Conservation (phyloP, 2,888 invertebrate genomes). For the Drosophila meridionalis region DNA sequence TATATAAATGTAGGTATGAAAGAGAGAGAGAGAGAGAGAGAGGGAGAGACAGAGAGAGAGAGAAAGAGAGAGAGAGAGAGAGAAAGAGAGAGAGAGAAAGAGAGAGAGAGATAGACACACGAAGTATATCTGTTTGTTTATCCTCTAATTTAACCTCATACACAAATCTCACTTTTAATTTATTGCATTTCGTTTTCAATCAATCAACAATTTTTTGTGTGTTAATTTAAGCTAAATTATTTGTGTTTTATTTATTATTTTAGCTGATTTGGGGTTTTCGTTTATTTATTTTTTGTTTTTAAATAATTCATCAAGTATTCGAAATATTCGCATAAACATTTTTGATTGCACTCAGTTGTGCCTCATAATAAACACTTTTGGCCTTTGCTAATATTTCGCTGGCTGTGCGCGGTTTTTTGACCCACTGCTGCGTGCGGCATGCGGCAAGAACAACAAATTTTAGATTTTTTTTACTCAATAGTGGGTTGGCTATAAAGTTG, state of each 20-base stretch:
- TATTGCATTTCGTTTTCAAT: not conserved
- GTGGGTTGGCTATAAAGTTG: slow-evolving; percentile 11
- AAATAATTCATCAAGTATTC: slow-evolving; percentile 35
- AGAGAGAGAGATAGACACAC: too few species aligned
- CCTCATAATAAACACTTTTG: slow-evolving; percentile 70
- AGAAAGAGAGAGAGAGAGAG: not conserved
- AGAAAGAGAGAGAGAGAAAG: too few species aligned
- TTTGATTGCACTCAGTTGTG: slow-evolving; percentile 43
- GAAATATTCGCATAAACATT: slow-evolving; percentile 56
- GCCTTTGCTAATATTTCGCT: slow-evolving; percentile 51
- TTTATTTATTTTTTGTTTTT: slow-evolving; percentile 24
- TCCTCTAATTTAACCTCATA: not conserved
- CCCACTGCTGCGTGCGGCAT: slow-evolving; percentile 65
- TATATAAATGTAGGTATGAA: not conserved
- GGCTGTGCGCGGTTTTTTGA: slow-evolving; percentile 27
- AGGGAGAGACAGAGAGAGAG: too few species aligned
- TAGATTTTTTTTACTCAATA: slow-evolving; percentile 4
- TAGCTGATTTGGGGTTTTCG: slow-evolving; percentile 2
- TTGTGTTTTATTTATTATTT: slow-evolving; percentile 8
- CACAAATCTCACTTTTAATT: not conserved
- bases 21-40: not conserved
- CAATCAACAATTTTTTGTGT: not conserved
- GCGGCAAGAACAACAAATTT: slow-evolving; percentile 51
- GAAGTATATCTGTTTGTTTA: not conserved
- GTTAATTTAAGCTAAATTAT: not conserved